Base-by-base conservation (phyloP, 2,113 vertebrate species). In the Poecile atricapillus region DNA sequence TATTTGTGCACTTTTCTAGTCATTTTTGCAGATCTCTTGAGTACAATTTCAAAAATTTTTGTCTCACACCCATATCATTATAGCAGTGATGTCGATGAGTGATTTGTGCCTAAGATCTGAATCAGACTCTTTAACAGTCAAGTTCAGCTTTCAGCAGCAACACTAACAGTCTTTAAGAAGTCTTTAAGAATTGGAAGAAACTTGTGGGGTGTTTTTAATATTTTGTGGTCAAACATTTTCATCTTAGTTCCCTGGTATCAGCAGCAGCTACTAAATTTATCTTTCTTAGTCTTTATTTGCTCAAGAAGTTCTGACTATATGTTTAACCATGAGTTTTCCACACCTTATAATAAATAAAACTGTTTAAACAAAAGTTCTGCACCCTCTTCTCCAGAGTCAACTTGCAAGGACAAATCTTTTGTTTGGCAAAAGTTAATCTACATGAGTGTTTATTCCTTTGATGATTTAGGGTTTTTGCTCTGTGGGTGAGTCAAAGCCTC, bases 191-290 rank as follows among this genome's bases (percentile, higher is more conserved):
- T 0, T 75, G 22, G 25, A 76, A 75, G 24, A 20, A 68, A 30
- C 7, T 58, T 73, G 41, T 11, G 5, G 1, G 1, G 3, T 3
- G 2, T 1, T 28, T 62, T 55, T 0, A 13, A 16, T 50, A 81
- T 59, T 52, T 65, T 81, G 23, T 81, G 14, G 24, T 62, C 24
- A 63, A 41, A 83, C 2, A 31, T 46, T 80, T 80, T 80, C 8
- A 5, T 67, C 25, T 67, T 62, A 49, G 14, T 46, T 67, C 17
- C n/a, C 55, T 50, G 8, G 8, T 33, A 73, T 7, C 10, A 49
- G 33, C 8, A 93, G 35, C 44, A 75, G 35, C n/a, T 50, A 28
- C 21, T 49, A 52, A 16, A 80, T 53, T 50, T 9, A 39, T 37
- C 17, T 46, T 73, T 59, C 46, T 64, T 69, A 67, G 25, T 37